Evolutionary conservation across 2,888 invertebrate genomes (phyloP), one percentile per base, ranked within the genome.

Genomic region (Hetaerina titia): DNA sequence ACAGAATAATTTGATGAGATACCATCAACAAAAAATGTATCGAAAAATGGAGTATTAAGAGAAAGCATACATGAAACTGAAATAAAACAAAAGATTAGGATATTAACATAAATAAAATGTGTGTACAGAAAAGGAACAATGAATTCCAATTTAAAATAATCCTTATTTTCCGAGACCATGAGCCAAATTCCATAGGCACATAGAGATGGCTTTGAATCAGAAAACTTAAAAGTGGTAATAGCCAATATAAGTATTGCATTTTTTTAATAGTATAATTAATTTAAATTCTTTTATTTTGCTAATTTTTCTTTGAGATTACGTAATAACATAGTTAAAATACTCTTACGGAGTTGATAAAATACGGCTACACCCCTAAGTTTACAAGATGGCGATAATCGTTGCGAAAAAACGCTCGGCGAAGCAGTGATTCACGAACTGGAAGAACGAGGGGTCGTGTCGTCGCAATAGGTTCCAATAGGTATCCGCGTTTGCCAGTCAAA

Each of bases 401-500:
- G 74, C 13, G 74, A 25, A 74, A 81, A 81, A 81, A 81, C 81
- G 25, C 31, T 81, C 8, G 81, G 22, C 22, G 81, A 81, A 81
- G 81, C 31, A 81, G 81, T 81, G 81, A 81, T 81, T 81, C 31
- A 81, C 81, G 81, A 81, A 31, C 31, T 25, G 81, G 31, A 15
- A 15, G 81, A 2, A 81, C 81, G 81, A 31, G 81, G 81, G 81
- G 81, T 81, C 81, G n/a, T 81, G 81, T 81, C 7, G 25, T 25
- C 31, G 81, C 81, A 31, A 81, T 81, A 81, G 81, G 81, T 81
- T 81, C 31, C 81, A 81, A 81, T 81, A 81, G 5, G 81, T 81
- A 81, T 81, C 81, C 81, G 15, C n/a, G 81, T 25, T 25, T 1
- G 22, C 17, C 25, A n/a, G 25, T 9, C 25, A 31, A 25, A 31